These are phyloP conservation scores for Cerastis rubricosa DNA, from an alignment of 2,888 invertebrate species.

Conservation along the genomic window DNA sequence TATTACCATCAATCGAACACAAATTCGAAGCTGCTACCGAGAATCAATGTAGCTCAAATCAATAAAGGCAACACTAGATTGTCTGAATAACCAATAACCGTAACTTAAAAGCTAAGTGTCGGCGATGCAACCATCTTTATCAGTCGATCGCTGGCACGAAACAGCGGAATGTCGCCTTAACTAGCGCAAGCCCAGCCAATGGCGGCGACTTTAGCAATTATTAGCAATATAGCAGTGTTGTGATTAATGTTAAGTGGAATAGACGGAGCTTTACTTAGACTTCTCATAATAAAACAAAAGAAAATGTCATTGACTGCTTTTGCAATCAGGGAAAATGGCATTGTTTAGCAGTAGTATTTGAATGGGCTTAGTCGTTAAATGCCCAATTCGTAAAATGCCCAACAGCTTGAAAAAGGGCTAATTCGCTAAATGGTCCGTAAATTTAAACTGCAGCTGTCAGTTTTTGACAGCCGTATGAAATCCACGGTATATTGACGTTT, in stretches of 20 bases:
- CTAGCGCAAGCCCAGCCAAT: conserved; percentile 35
- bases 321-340: background rate
- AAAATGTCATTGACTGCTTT: background rate
- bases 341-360: too few species aligned
- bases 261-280: background rate
- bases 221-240: conserved; percentile 13
- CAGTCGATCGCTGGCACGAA: conserved; percentile 34
- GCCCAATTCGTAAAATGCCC: too few species aligned
- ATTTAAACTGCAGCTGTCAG: background rate
- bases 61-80: conserved; percentile 17
- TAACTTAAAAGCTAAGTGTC: conserved; percentile 23
- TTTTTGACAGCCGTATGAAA: background rate
- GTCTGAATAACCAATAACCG: conserved; percentile 11
- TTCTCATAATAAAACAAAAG: background rate
- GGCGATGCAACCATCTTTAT: conserved; percentile 32
- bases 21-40: background rate
- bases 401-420: too few species aligned
- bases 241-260: conserved; percentile 41
- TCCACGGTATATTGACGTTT: background rate
- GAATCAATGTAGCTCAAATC: conserved; percentile 1
- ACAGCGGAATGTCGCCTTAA: conserved; percentile 52
- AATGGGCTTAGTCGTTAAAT: too few species aligned
- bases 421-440: too few species aligned
- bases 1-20: background rate
- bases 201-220: conserved; percentile 52